Evolutionary conservation across 2,888 invertebrate species (phyloP), one percentile per base, ranked within the genome.

Genomic region (Acanthosepion esculentum): DNA sequence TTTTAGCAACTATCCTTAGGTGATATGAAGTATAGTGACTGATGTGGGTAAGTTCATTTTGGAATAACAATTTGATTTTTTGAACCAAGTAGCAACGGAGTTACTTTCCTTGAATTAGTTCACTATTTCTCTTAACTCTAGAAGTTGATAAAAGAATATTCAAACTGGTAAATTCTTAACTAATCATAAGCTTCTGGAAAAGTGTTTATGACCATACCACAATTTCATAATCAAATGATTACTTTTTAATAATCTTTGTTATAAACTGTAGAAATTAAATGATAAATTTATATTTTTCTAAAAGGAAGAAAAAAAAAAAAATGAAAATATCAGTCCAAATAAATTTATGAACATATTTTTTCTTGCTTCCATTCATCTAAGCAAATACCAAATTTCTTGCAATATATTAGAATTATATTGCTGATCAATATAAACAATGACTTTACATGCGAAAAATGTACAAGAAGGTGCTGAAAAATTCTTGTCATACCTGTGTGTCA

Each of bases 371-470:
- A n/a, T n/a, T 78, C n/a, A n/a, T 78, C 78, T 4, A 78, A n/a
- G 12, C n/a, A n/a, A 78, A 78, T 78, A 78, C 78, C 78, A 78
- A 78, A 78, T 78, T 78, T n/a, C n/a, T 78, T 78, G 78, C 78
- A 15, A n/a, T 78, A n/a, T 12, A n/a, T 78, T 78, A 78, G 78
- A 78, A 78, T 78, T 78, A 78, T 78, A 78, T 78, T 78, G 78
- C n/a, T 78, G 78, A 78, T 78, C 78, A 10, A 78, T 78, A 12
- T 78, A 78, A n/a, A 78, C 78, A 78, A 20, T 78, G n/a, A 78
- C 78, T 78, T n/a, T 78, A 78, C 78, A 78, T 78, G n/a, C n/a
- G 78, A n/a, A 78, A 33, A 78, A 33, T 78, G n/a, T 15, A 41
- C 41, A 41, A 41, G 41, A 41, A 41, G 41, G 41, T 2, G 41